Base-by-base conservation (phyloP, 2,113 vertebrate species). In the Callipepla californica region DNA sequence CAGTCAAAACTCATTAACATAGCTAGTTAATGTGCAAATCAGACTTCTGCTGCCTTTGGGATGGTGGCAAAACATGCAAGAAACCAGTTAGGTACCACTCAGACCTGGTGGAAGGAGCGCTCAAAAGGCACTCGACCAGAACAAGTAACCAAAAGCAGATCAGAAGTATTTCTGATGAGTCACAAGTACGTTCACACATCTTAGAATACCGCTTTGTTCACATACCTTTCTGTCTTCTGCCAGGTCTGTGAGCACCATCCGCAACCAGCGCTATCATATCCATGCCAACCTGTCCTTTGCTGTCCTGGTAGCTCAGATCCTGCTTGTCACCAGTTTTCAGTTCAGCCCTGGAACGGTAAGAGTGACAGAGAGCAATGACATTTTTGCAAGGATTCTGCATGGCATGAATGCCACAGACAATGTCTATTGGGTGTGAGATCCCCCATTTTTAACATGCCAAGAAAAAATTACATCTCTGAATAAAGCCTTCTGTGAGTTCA, bases 211-310 rank as follows among this genome's bases (percentile, higher is more conserved):
- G 4, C 34, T 78, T 45, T 58, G 13, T 11, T 63, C 28, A 13
- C 2, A 1, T 22, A 18, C 4, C 25, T 80, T 12, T 65, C 28
- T 87, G 9, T 50, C 28, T 72, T 28, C 61, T 32, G 80, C 47
- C 96, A 99, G 99, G 72, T 99, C 99, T 11, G 99, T 99, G 65
- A 99, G 98, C 92, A 99, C 99, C 92, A 99, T 99, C 70, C 97
- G 98, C 61, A 99, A 98, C 97, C 99, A 99, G 81, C 98, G 99
- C 59, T 99, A 99, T 96, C 99, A 99, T 95, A 99, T 99, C 96
- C 99, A 99, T 0, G 98, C 99, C 96, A 99, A 99, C 95, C 97
- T 99, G 87, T 98, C 99, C 53, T 98, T 98, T 1, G 98, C 99
- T 11, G 98, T 99, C 82, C 97, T 99, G 85, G 98, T 99, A 96